Evolutionary conservation across 2,888 invertebrate species (phyloP), one percentile per base, ranked within the genome.

Genomic region (Drosophila pseudotakahashii): DNA sequence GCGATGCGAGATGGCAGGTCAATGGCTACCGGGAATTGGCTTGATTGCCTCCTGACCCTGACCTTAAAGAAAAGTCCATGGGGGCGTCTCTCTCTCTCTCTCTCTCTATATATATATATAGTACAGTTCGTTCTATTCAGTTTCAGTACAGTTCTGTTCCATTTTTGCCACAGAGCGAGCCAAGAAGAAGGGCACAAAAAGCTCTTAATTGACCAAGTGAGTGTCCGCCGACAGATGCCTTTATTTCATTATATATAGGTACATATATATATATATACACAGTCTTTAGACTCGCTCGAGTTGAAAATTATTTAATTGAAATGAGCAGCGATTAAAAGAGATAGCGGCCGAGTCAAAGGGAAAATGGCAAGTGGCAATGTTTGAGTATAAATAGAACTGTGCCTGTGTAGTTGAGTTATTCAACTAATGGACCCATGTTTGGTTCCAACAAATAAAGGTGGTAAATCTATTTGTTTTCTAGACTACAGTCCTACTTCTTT

Each of bases 221-320:
- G 16, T 41, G 41, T 10, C 52, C 14, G 53, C 32, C n/a, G 32
- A 59, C 60, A 63, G 60, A 63, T 60, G 62, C 34, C 41, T 60
- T 19, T 42, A 48, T 59, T 47, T 47, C 16, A 48, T 34, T 13
- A 34, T 34, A 13, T 53, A 13, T 16, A 10, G 36, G 7, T n/a
- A 2, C n/a, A 19, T 19, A 5, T 16, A 10, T 48, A 7, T 7
- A 5, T 9, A 19, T 19, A 4, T 26, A 26, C 6, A 26, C 26
- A 6, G 50, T 36, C 34, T 48, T 36, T 16, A 11, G 32, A 32
- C 34, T 14, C 36, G 50, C n/a, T 26, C 34, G 47, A 48, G 62
- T 30, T 59, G 48, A 36, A 60, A 63, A 63, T 63, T 50, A 60
- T 60, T 60, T 60, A 63, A 63, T 63, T 63, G 44, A 68, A 68